Base-by-base conservation (phyloP, 64 coral and sea anemone species). In the Montipora sp. region DNA sequence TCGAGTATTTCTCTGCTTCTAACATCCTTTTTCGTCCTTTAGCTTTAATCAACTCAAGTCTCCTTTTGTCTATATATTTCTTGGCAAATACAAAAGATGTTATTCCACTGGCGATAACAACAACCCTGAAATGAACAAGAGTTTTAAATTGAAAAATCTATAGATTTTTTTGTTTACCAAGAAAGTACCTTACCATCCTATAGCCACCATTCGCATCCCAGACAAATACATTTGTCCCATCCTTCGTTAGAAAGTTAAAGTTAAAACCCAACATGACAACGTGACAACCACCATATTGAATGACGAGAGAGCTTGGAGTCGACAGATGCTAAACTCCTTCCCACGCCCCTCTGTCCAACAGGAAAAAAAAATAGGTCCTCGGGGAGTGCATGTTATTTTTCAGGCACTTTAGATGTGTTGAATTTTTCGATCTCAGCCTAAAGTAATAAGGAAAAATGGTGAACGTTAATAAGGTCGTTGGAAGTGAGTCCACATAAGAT, bases 191-290 rank as follows among this genome's bases (percentile, higher is more conserved):
- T 88, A 95, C 94, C 94, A 95, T 95, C 89, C 94, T 45, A 95
- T 80, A 3, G 88, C 94, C 75, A 95, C 94, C 94, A 95, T 95
- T 44, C 89, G 94, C 94, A 95, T 95, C 75, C 94, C 94, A 51
- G 91, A 93, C 70, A 88, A 80, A 78, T 93, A 93, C 91, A 93
- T 93, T 55, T 61, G 59, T 36, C 36, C 36, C 36, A 36, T 36
- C 36, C 36, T 36, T 36, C 36, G 36, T 36, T 36, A 36, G 36
- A 0, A 36, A 36, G 36, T 36, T 36, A 36, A 36, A 36, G 36
- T 36, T 2, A 36, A 36, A 36, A 36, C 2, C 36, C 36, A 36
- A 36, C 36, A 36, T 36, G 36, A 36, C 36, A 36, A 36, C 36
- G 36, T 2, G 1, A 57, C 0, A 57, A 57, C 45, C 81, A 70